Evolutionary conservation across 1,140 invertebrate genomes (phyloP), one percentile per base, ranked within the genome.

Genomic region (Trachymyrmex septentrionalis): DNA sequence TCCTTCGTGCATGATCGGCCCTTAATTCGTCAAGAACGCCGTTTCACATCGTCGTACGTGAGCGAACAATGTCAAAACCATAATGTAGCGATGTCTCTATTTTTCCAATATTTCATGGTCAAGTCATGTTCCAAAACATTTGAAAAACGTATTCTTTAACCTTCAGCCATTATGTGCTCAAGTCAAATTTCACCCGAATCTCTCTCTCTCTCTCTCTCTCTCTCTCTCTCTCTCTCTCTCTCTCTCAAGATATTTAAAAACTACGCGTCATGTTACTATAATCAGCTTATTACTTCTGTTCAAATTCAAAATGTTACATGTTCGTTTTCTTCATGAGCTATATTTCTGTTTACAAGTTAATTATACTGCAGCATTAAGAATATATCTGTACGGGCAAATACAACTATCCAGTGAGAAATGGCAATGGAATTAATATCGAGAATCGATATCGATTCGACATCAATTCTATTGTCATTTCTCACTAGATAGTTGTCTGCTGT

Each of bases 1-100:
- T 81, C 63, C 77, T 84, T 82, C 53, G 67, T 82, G 80, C 67
- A 82, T 59, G 67, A 48, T 19, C 80, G 53, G 24, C n/a, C 69
- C 80, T 84, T 84, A 73, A 73, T 75, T 84, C 55, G 55, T 24
- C 64, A n/a, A 61, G 69, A 73, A 63, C 53, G 69, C 67, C 27
- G 44, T 64, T 27, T 48, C 75, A 24, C 24, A 64, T 34, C 53
- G 34, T 71, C 50, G 67, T 38, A 71, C 69, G 80, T 84, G 69
- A 84, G 80, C 44, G 30, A 84, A 84, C 80, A 71, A 84, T 73
- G 80, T 63, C 55, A 84, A 63, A 50, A 24, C 48, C 38, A 44
- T 44, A 2, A 44, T 44, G 38, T 44, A 44, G 12, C 7, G 38
- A 44, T 44, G 12, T 7, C 38, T 44, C 6, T 38, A 38, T 38